phyloP scores from a whole-genome alignment of 1,140 invertebrate species.

The Conus betulinus region DNA sequence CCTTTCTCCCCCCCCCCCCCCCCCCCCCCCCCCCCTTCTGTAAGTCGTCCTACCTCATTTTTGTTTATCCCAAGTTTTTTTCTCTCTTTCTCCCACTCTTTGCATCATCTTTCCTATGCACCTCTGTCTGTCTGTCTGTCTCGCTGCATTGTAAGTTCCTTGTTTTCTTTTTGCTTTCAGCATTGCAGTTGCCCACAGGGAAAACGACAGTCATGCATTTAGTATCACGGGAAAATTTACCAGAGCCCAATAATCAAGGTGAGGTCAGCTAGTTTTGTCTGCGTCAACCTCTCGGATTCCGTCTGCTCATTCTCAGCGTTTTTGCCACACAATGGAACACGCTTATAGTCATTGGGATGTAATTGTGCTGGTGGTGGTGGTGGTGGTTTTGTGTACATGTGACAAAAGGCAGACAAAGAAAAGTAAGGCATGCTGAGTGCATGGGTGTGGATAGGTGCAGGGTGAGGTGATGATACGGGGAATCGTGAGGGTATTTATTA shows the following conservation, averaged over 20 bases:
- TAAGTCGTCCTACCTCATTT: neutral
- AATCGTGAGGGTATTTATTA: no score
- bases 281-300: no score
- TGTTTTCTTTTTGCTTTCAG: slow-evolving; percentile 71
- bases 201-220: slow-evolving; percentile 99
- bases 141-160: neutral
- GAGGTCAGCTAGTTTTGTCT: slow-evolving; percentile 41
- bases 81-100: neutral
- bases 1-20: neutral
- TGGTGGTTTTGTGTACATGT: no score
- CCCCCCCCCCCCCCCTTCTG: neutral
- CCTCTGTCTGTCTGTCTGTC: neutral
- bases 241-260: slow-evolving; percentile 99
- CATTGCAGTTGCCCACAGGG: slow-evolving; percentile 94
- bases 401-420: no score
- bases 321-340: neutral
- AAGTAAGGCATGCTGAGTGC: no score
- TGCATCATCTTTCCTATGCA: neutral
- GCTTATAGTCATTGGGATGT: neutral
- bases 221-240: slow-evolving; percentile 98
- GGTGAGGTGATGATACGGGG: no score
- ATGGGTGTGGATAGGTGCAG: no score
- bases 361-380: neutral
- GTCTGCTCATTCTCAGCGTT: neutral
- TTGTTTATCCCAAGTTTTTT: neutral